Evolutionary conservation across 2,888 invertebrate genomes (phyloP), one percentile per base, ranked within the genome.

Genomic region (Yponomeuta plumbellus): DNA sequence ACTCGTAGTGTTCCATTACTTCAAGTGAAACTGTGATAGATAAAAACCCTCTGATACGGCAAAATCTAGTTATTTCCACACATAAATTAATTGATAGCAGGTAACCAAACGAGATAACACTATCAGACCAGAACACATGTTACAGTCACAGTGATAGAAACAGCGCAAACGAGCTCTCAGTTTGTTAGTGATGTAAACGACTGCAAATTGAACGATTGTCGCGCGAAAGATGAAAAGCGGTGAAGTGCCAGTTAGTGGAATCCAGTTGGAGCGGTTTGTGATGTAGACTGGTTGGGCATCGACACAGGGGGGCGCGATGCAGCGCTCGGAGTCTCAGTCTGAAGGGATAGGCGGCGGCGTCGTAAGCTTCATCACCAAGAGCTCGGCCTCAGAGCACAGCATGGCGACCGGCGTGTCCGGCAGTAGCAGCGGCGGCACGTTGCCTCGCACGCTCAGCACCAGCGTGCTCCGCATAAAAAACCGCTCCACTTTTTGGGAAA

Each of bases 401-500:
- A 90, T 90, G 88, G 92, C 88, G 71, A 92, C 84, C 77, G 77
- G 70, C 61, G 20, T 71, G 68, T 81, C 74, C 76, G 92, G 76
- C 75, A 88, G 76, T 84, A 88, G 81, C 83, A 89, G 78, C 80
- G 89, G 78, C 70, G 82, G 88, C 68, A 92, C 93, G 67, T 87
- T 95, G 70, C 95, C 95, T 4, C 91, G 95, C 70, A 95, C 95
- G 13, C 92, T 95, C 70, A 96, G 95, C 82, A 96, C 96, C 70
- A 96, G 96, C 74, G 96, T 95, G 57, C 92, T 97, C 66, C 92
- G 96, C 75, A 94, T 96, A 79, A 95, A 95, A 78, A 94, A 94
- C 81, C 92, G 96, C 75, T 94, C 95, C 70, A 93, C 95, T 63
- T 97, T 97, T 84, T 97, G 97, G 97, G 95, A 96, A 79, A 96